These are phyloP conservation scores for Dyspetes luteomarginatus DNA, from an alignment of 2,888 invertebrate genomes.

Conservation along the genomic window DNA sequence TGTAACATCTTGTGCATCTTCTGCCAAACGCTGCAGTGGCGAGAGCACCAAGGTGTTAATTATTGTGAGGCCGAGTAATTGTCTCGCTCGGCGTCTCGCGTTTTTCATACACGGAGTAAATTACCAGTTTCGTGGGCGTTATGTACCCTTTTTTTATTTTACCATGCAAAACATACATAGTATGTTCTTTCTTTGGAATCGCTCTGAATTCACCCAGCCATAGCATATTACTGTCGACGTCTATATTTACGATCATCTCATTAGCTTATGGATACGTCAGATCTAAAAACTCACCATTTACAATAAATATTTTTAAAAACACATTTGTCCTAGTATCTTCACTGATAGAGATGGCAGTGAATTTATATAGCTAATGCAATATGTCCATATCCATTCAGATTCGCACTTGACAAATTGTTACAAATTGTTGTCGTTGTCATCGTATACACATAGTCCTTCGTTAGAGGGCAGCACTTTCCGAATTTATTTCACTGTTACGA, in stretches of 20 bases:
- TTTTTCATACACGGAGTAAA: conserved; percentile 57
- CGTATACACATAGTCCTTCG: no score
- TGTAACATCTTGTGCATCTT: conserved; percentile 10
- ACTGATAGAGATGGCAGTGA: no score
- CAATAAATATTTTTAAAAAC: not conserved
- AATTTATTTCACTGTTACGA: no score
- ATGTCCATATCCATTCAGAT: no score
- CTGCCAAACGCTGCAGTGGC: conserved; percentile 11
- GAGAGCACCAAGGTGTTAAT: conserved; percentile 62
- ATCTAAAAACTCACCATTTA: conserved; percentile 3
- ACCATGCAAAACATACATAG: not conserved
- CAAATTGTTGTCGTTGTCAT: no score
- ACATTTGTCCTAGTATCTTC: no score
- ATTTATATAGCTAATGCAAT: no score
- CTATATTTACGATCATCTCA: conserved; percentile 50
- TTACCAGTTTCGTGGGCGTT: conserved; percentile 50
- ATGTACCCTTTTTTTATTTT: conserved; percentile 27
- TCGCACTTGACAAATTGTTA: no score
- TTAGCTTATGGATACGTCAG: conserved; percentile 27
- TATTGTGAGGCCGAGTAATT: conserved; percentile 64
- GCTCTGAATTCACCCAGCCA: conserved; percentile 33
- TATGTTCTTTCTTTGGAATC: not conserved
- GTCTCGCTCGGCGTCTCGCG: conserved; percentile 57
- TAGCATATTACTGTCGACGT: conserved; percentile 28
- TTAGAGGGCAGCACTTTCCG: no score